Percentiles rank a stretch among this genome's conserved stretches.
These are phyloP conservation scores for Cephalopachus bancanus DNA, from an alignment of 2,797 vertebrate species.

Conservation along the genomic window DNA sequence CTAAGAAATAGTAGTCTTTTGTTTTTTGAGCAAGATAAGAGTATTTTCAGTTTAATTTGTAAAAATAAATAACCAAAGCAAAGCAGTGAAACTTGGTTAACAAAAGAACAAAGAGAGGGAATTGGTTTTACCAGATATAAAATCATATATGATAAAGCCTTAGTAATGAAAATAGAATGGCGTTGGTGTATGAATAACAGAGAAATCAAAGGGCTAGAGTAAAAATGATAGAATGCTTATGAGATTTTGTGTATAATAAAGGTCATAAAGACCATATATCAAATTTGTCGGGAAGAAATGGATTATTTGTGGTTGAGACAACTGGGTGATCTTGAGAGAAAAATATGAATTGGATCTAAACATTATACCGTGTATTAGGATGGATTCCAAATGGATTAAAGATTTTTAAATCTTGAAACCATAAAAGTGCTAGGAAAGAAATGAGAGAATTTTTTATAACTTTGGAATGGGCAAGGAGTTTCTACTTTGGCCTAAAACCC, in stretches of 20 bases:
- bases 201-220: background rate
- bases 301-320: background rate
- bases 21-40: background rate
- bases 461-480: background rate
- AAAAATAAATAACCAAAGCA: slow-evolving; percentile 29
- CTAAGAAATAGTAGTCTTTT: background rate
- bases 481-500: slow-evolving; percentile 22
- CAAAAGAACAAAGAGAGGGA: background rate
- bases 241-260: background rate
- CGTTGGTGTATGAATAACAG: background rate
- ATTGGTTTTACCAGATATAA: background rate
- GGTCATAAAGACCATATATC: background rate
- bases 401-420: background rate
- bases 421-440: slow-evolving; percentile 38
- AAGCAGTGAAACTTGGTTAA: background rate
- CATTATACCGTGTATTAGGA: background rate
- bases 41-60: slow-evolving; percentile 31
- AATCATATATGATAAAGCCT: background rate
- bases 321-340: background rate
- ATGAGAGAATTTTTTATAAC: background rate
- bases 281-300: background rate
- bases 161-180: slow-evolving; percentile 10
- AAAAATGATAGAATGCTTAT: background rate
- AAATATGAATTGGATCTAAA: background rate
- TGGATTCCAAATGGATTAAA: background rate